Evolutionary conservation across 2,888 invertebrate genomes (phyloP).

Genomic region (Phengaris alcon): DNA sequence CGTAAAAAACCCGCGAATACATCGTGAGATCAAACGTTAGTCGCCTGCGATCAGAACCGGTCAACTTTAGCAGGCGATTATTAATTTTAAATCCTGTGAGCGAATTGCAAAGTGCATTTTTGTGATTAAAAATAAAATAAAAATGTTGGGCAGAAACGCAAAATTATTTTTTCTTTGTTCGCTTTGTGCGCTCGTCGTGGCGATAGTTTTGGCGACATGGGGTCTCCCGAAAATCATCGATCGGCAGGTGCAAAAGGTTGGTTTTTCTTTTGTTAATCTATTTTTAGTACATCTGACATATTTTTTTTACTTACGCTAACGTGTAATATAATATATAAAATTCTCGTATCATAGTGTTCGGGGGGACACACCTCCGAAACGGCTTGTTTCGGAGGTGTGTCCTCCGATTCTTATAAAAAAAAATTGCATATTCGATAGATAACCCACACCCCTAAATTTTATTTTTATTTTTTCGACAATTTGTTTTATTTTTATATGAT

Average conservation of each 20-base stretch:
- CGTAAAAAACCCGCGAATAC: not conserved
- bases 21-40: slow-evolving; percentile 10
- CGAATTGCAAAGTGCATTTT: not conserved
- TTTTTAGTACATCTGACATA: not conserved
- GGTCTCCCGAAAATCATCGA: slow-evolving; percentile 71
- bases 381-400: no score
- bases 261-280: slow-evolving; percentile 32
- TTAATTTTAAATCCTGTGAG: not conserved
- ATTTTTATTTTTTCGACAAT: no score
- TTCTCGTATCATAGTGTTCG: no score
- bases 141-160: slow-evolving; percentile 62
- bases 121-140: slow-evolving; percentile 32
- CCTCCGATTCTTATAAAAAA: no score
- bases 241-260: slow-evolving; percentile 71
- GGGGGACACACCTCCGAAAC: no score
- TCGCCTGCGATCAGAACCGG: not conserved
- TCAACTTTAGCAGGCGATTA: slow-evolving; percentile 4
- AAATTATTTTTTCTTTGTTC: slow-evolving; percentile 58
- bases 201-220: slow-evolving; percentile 68
- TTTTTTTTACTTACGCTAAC: no score
- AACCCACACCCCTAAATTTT: no score
- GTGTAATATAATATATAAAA: no score
- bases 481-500: no score
- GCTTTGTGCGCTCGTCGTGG: slow-evolving; percentile 55
- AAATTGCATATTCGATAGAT: no score